Evolutionary conservation across 2,113 vertebrate species (phyloP).

Genomic region (Notarius lentiginosus): DNA sequence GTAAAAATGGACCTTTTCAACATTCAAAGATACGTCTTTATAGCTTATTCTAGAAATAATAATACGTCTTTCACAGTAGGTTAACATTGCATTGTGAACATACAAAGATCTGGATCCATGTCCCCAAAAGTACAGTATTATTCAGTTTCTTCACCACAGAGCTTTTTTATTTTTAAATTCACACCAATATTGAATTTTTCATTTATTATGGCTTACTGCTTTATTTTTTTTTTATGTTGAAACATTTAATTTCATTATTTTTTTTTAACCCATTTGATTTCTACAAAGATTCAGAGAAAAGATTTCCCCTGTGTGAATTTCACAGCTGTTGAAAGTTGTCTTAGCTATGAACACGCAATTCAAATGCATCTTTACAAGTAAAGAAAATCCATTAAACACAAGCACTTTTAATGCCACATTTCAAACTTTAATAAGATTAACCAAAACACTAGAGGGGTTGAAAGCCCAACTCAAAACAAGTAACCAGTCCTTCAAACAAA

Average conservation of each 20-base stretch:
- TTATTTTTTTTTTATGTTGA: too few species aligned
- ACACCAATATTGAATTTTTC: too few species aligned
- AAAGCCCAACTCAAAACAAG: not conserved
- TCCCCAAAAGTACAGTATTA: not conserved
- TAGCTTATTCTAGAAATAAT: slow-evolving; percentile 5
- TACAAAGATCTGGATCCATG: not conserved
- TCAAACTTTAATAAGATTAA: slow-evolving; percentile 4
- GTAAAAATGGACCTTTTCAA: slow-evolving; percentile 5
- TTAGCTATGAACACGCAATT: not conserved
- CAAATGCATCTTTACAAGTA: not conserved
- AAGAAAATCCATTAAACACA: not conserved
- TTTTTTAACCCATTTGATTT: not conserved
- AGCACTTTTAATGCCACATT: slow-evolving; percentile 5
- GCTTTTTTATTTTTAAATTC: too few species aligned
- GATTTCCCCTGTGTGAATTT: not conserved
- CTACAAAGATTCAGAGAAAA: not conserved
- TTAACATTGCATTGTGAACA: not conserved
- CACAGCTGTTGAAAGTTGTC: not conserved
- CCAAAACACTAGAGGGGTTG: not conserved
- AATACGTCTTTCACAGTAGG: not conserved
- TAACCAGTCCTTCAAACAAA: not conserved
- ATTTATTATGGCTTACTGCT: too few species aligned
- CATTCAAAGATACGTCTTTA: slow-evolving; percentile 23
- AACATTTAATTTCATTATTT: too few species aligned
- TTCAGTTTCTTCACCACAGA: not conserved